Evolutionary conservation across 1,140 invertebrate species (phyloP).

Genomic region (Drosophila tani): DNA sequence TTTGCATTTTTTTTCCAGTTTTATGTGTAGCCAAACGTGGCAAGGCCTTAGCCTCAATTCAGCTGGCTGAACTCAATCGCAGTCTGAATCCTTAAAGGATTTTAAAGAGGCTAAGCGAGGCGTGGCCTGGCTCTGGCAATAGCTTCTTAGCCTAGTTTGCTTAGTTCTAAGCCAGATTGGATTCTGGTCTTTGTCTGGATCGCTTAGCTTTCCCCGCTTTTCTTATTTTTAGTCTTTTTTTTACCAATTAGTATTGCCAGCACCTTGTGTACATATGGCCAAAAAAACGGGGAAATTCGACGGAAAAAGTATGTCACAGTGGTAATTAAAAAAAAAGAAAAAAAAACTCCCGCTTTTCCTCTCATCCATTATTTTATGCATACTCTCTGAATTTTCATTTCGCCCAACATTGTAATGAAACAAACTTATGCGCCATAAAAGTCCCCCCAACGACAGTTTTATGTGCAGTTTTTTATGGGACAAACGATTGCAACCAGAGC

Average conservation of each 20-base stretch:
- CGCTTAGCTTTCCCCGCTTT: too few species aligned
- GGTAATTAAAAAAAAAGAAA: conserved; percentile 31
- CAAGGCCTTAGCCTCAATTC: conserved; percentile 50
- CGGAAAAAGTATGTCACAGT: conserved; percentile 32
- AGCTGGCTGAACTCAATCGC: conserved; percentile 43
- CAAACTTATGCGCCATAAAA: conserved; percentile 41
- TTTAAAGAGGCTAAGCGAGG: conserved; percentile 21
- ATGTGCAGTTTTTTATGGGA: conserved; percentile 35
- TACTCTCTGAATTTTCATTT: conserved; percentile 19
- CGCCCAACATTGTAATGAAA: conserved; percentile 34
- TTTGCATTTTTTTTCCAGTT: conserved; percentile 12
- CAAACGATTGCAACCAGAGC: conserved; percentile 18
- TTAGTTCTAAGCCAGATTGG: conserved; percentile 12
- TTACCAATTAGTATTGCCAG: conserved; percentile 19
- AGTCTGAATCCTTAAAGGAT: conserved; percentile 35
- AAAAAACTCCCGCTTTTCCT: not conserved
- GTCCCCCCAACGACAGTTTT: conserved; percentile 25
- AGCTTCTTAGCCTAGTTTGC: conserved; percentile 32
- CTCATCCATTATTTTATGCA: conserved; percentile 13
- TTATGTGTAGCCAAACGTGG: conserved; percentile 37
- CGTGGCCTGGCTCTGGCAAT: not conserved
- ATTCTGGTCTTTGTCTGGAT: not conserved
- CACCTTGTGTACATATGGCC: not conserved
- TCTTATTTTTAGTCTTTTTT: not conserved
- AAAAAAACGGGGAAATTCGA: conserved; percentile 2